Conservation (phyloP, 2,888 invertebrate genomes). For the Machimus rusticus region DNA sequence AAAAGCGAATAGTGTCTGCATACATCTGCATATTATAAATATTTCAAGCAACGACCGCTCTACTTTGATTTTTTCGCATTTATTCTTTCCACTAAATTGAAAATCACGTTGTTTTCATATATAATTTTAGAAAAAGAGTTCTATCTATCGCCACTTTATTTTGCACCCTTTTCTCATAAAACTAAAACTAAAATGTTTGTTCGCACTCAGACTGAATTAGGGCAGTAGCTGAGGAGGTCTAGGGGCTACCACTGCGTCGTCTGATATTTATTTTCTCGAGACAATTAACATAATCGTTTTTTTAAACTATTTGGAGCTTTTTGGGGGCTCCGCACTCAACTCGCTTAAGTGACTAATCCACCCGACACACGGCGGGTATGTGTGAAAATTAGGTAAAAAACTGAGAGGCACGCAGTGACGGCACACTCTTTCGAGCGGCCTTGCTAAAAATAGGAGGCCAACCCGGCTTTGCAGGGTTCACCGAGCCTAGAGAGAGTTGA, state of each 20-base stretch:
- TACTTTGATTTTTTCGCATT: not conserved
- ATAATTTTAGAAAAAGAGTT: not conserved
- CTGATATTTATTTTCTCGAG: not conserved
- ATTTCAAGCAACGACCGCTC: not conserved
- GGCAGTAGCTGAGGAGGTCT: not conserved
- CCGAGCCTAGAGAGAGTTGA: not conserved
- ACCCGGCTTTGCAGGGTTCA: not conserved
- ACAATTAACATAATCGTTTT: not conserved
- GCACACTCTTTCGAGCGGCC: slow-evolving; percentile 7
- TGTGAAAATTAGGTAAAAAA: not conserved
- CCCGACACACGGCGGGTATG: not conserved
- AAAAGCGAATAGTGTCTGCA: not conserved
- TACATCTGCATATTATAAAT: not conserved
- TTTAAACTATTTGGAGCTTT: not conserved
- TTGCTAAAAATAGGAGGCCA: slow-evolving; percentile 14
- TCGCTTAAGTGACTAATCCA: slow-evolving; percentile 7
- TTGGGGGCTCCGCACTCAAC: not conserved
- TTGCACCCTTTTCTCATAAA: not conserved
- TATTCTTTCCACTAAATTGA: not conserved
- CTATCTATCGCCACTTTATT: not conserved
- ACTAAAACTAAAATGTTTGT: not conserved
- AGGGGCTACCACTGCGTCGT: not conserved
- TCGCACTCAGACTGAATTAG: not conserved
- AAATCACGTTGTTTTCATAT: not conserved
- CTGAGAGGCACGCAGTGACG: not conserved